Conservation (phyloP, 2,797 vertebrate species). For the Lacerta bilineata region DNA sequence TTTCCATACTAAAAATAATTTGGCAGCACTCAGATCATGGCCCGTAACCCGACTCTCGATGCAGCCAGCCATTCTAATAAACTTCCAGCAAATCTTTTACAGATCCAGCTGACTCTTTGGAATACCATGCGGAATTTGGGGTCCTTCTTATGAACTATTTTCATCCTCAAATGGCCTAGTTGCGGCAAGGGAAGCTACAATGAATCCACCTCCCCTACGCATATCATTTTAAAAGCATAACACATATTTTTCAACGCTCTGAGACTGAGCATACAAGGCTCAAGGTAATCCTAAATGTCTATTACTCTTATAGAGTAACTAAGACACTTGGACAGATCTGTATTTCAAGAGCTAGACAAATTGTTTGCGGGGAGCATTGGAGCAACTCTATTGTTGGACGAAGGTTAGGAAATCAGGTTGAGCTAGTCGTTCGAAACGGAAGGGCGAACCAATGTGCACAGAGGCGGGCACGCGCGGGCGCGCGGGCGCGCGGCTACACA, state of each 20-base stretch:
- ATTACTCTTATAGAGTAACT: too few species aligned
- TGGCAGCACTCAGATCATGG: neutral
- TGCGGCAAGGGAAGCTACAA: neutral
- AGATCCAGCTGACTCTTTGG: neutral
- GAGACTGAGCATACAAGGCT: neutral
- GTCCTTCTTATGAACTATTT: too few species aligned
- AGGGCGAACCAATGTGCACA: neutral
- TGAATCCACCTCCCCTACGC: neutral
- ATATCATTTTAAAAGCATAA: neutral
- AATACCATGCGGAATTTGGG: neutral
- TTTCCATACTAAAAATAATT: slow-evolving; percentile 26
- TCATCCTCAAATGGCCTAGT: neutral
- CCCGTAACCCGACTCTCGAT: neutral
- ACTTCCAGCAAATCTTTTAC: neutral
- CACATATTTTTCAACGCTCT: neutral
- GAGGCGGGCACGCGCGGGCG: neutral
- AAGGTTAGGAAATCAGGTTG: slow-evolving; percentile 17
- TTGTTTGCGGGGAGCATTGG: neutral
- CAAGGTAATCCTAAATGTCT: neutral
- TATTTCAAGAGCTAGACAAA: neutral
- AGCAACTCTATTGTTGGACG: neutral
- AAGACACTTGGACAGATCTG: neutral
- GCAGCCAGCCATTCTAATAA: neutral
- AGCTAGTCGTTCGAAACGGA: slow-evolving; percentile 4
- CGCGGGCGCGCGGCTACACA: neutral